phyloP scores from a whole-genome alignment of 1,140 invertebrate genomes.

The Cydia strobilella region DNA sequence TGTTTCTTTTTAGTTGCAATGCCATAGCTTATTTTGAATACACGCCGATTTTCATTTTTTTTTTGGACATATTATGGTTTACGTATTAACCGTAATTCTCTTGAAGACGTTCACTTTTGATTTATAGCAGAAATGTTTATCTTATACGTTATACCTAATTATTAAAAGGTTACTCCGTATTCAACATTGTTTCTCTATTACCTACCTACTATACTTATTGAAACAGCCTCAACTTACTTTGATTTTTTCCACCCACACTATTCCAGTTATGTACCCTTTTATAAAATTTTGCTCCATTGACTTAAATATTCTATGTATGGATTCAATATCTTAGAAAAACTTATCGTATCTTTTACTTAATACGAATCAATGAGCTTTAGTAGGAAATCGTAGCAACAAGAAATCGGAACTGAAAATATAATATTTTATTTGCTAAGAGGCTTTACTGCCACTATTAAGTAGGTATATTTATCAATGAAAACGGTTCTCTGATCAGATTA shows the following conservation, averaged over 20 bases:
- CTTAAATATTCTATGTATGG: neutral
- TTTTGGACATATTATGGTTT: too few relatives aligned
- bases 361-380: conserved; percentile 2
- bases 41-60: too few relatives aligned
- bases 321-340: neutral
- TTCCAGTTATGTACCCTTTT: neutral
- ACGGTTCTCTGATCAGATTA: neutral
- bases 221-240: neutral
- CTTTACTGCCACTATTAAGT: neutral
- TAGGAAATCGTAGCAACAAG: neutral
- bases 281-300: neutral
- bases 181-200: too few relatives aligned
- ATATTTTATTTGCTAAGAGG: neutral
- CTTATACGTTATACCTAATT: too few relatives aligned
- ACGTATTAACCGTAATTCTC: too few relatives aligned
- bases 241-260: neutral
- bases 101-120: too few relatives aligned
- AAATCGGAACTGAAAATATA: neutral
- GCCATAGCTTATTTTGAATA: too few relatives aligned
- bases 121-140: too few relatives aligned
- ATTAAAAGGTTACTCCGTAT: too few relatives aligned
- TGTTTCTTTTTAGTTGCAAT: too few relatives aligned
- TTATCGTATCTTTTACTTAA: neutral
- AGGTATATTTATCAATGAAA: neutral
- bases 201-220: too few relatives aligned